Evolutionary conservation across 2,888 invertebrate species (phyloP).

Genomic region (Himalopsyche tibetana): DNA sequence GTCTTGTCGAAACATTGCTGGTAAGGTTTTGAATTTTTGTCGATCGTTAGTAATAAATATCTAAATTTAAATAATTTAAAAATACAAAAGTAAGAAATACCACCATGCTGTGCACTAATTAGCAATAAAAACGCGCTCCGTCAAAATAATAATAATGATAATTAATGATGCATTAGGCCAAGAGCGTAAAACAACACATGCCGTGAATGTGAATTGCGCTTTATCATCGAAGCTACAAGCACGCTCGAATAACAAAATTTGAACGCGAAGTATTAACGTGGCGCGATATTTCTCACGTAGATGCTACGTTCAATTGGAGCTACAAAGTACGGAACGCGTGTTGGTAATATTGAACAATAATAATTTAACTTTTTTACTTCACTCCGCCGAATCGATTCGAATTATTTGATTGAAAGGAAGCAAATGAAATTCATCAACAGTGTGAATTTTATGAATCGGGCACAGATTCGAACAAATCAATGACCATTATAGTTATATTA

Average conservation of each 20-base stretch:
- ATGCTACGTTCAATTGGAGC: constrained; percentile 34
- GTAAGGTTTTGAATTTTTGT: too few relatives aligned
- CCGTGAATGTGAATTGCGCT: neutral
- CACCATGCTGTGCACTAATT: too few relatives aligned
- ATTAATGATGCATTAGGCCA: neutral
- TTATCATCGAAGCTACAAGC: neutral
- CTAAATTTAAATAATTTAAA: too few relatives aligned
- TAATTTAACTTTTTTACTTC: neutral
- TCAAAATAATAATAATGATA: too few relatives aligned
- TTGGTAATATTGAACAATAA: neutral
- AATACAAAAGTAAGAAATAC: too few relatives aligned
- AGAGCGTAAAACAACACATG: neutral
- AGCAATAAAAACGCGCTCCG: too few relatives aligned
- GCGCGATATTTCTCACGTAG: constrained; percentile 22
- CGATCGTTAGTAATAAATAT: too few relatives aligned
- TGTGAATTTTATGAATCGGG: too few relatives aligned
- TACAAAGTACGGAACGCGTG: neutral
- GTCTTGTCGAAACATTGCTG: too few relatives aligned
- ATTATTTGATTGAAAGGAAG: neutral
- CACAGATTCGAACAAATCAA: too few relatives aligned
- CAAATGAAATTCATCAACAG: neutral
- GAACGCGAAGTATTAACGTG: constrained; percentile 21
- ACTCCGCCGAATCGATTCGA: neutral
- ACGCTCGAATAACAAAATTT: constrained; percentile 32
- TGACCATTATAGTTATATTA: too few relatives aligned